Evolutionary conservation across 2,113 vertebrate species (phyloP), one percentile per base, ranked within the genome.

Genomic region (Hippolais icterina): DNA sequence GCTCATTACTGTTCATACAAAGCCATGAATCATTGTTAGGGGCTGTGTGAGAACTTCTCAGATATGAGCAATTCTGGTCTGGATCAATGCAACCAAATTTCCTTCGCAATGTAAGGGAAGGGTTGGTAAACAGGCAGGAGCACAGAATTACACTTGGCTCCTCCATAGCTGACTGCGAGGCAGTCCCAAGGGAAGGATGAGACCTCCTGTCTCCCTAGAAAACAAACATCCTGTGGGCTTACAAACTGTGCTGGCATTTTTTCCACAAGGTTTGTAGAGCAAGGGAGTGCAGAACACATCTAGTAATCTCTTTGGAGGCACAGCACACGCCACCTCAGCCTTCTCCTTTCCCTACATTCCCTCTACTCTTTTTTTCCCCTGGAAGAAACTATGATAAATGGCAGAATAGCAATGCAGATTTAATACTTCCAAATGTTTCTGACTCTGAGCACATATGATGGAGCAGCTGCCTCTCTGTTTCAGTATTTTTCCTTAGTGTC

Each of bases 191-290:
- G 83, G 92, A 82, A 78, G 84, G 88, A 88, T 63, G 59, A 87
- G 47, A 79, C 60, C 92, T 91, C 80, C 69, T 60, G 75, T 69
- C 94, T 96, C 94, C 96, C 84, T 89, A 39, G 72, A 94, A 93
- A 90, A 64, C 79, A 96, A 96, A 94, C 82, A 95, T 95, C 95
- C 97, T 91, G 41, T 83, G 92, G 76, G 47, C 84, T 94, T 65
- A 83, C 94, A 91, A 84, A 87, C 72, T 44, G 31, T 23, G 68
- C 16, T 33, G 84, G 86, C 78, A 65, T 24, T 27, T 56, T 75
- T 71, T 85, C 86, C 60, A 50, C 19, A 4, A 59, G 72, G 63
- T 66, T 78, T 59, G 22, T 35, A 39, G 37, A 87, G 68, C 6
- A 0, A 90, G 19, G 12, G 54, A 87, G 20, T 3, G 0, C 76